Evolutionary conservation across 2,113 vertebrate genomes (phyloP), one percentile per base, ranked within the genome.

Genomic region (Cebus imitator): DNA sequence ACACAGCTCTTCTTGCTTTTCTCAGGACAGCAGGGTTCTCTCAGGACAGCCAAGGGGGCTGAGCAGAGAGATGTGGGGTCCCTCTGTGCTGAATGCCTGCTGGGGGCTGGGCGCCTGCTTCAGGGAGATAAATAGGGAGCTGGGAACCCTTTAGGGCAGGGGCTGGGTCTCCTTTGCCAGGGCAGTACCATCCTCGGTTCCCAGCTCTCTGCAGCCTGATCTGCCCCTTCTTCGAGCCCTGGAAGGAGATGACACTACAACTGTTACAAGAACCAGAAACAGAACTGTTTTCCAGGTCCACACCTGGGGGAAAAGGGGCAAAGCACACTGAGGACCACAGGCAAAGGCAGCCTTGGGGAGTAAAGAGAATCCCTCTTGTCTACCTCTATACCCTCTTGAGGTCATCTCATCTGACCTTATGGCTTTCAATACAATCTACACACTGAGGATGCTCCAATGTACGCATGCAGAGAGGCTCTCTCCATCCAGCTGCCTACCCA

Each of bases 111-210:
- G 35, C 3, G 50, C 52, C 57, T 43, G 58, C 30, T 84, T 37
- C 27, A 1, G 78, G 81, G 92, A 87, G 93, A n/a, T 37, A 52
- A 1, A 16, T 18, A 87, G 21, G 35, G 18, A 37, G 52, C 21
- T 5, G 4, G 32, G 10, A 30, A 76, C 1, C 78, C 75, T 7
- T 18, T 0, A 0, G 52, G 40, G 64, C 21, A 30, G 92, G 13
- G 23, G 2, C 45, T 16, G 12, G 25, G 18, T 66, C 37, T 82
- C 48, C 57, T 20, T 27, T 64, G 90, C 52, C 40, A 52, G n/a
- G 25, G 6, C 3, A 11, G 10, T 6, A 23, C 57, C 32, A 27
- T 50, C 37, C 37, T 93, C 30, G 58, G 58, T 64, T 43, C 18
- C 75, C 37, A 32, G 55, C 27, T 37, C 30, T 37, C 52, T 89